A percentile compares a stretch with the other conserved stretches of the same genome.
These are phyloP conservation scores for Brenthis daphne DNA, from an alignment of 2,888 invertebrate genomes.

Conservation along the genomic window DNA sequence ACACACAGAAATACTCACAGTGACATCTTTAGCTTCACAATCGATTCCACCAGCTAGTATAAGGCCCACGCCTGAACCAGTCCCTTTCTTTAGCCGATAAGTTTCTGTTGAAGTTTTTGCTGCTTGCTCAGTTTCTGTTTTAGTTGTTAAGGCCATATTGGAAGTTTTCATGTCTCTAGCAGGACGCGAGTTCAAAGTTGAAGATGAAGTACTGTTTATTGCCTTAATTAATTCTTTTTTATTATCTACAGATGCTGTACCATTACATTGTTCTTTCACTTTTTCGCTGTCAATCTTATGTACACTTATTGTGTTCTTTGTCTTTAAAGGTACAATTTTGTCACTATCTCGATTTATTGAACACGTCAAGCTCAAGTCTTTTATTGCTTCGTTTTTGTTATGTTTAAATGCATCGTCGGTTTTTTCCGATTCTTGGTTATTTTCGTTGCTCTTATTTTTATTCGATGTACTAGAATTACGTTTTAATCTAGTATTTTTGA, in stretches of 20 bases:
- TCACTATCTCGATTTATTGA: constrained; percentile 55
- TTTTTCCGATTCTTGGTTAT: constrained; percentile 56
- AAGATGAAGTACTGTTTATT: constrained; percentile 16
- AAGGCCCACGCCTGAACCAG: constrained; percentile 89
- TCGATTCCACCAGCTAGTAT: constrained; percentile 94
- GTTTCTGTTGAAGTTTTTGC: constrained; percentile 55
- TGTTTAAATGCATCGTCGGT: constrained; percentile 61
- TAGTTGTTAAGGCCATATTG: constrained; percentile 19
- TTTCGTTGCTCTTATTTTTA: constrained; percentile 67
- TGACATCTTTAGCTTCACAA: constrained; percentile 95
- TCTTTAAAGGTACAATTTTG: constrained; percentile 43
- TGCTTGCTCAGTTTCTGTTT: constrained; percentile 18
- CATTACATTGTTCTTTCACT: constrained; percentile 31
- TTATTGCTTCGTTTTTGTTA: constrained; percentile 65
- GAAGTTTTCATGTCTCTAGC: constrained; percentile 19
- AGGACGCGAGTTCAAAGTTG: not conserved
- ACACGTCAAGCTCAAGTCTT: constrained; percentile 63
- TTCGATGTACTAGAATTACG: constrained; percentile 69
- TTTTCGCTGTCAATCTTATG: constrained; percentile 35
- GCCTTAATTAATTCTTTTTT: constrained; percentile 13
- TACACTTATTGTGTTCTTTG: constrained; percentile 48
- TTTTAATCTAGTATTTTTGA: constrained; percentile 73
- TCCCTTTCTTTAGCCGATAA: constrained; percentile 66
- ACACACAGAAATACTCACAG: constrained; percentile 78
- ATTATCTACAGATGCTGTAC: constrained; percentile 25